Conservation (phyloP, 2,888 invertebrate species). For the Cacoxenus indagator region DNA sequence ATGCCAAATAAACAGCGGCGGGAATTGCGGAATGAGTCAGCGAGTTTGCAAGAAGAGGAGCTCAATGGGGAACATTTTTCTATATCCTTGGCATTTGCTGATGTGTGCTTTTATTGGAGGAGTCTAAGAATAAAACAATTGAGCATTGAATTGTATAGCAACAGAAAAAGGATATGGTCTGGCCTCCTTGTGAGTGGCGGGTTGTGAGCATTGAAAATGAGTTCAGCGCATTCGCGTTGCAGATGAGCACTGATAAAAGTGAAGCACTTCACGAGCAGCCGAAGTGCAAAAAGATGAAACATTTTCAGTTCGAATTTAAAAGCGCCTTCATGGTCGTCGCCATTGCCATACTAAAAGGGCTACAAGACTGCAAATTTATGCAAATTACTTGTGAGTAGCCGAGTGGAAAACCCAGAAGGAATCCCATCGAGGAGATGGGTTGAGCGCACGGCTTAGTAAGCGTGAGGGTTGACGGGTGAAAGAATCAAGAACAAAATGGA, state of each 20-base stretch:
- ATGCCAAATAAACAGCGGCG: neutral
- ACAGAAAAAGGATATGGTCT: neutral
- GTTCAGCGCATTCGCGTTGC: neutral
- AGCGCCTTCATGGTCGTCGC: neutral
- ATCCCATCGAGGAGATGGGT: neutral
- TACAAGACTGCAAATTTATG: constrained; percentile 2
- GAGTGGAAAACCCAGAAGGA: neutral
- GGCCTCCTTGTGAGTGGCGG: neutral
- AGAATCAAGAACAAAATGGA: neutral
- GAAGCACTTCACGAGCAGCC: neutral
- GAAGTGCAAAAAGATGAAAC: constrained; percentile 5
- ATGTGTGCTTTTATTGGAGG: no score
- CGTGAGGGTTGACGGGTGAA: no score
- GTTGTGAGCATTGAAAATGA: neutral
- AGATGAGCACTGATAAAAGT: neutral
- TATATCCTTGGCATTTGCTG: neutral
- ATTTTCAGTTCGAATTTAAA: neutral
- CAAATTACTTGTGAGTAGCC: neutral
- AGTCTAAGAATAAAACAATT: neutral
- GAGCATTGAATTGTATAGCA: neutral
- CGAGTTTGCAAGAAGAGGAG: neutral
- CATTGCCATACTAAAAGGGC: neutral
- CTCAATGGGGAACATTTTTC: neutral
- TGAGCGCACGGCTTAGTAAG: neutral
- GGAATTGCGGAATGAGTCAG: neutral